A percentile compares a stretch with the other conserved stretches of the same genome.
Evolutionary conservation across 2,113 vertebrate genomes (phyloP).

Genomic region (Strix uralensis): DNA sequence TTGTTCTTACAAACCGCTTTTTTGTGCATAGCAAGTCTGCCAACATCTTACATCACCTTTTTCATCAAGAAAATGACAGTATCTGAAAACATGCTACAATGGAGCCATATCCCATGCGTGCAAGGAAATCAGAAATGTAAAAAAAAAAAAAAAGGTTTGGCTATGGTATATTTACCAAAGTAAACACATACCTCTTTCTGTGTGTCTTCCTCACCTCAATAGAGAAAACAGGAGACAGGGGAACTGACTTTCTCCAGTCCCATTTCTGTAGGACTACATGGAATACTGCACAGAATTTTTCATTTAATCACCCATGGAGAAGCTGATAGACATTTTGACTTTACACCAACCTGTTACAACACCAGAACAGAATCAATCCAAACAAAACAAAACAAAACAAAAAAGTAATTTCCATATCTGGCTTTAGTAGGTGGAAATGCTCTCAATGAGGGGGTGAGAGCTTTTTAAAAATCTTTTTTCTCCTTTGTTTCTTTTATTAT

Average conservation of each 20-base stretch:
- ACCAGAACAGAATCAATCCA: neutral
- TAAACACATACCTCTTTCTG: neutral
- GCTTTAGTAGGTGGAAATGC: neutral
- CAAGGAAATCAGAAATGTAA: neutral
- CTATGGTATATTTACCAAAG: neutral
- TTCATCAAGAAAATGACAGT: neutral
- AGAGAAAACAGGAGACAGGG: neutral
- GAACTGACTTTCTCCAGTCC: neutral
- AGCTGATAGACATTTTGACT: neutral
- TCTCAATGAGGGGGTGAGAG: fast-evolving
- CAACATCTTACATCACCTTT: neutral
- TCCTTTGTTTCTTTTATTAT: neutral
- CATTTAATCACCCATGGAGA: neutral
- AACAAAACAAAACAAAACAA: fast-evolving
- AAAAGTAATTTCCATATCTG: neutral
- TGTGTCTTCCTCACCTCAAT: fast-evolving
- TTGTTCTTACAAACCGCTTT: neutral
- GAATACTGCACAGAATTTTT: neutral
- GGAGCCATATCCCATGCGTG: neutral
- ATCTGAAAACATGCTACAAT: neutral
- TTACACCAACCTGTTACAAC: neutral
- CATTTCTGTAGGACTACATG: neutral
- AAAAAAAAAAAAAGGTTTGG: neutral
- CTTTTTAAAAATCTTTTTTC: neutral
- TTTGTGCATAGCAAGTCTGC: neutral